Evolutionary conservation across 2,113 vertebrate genomes (phyloP).

Genomic region (Triplophysa rosa): DNA sequence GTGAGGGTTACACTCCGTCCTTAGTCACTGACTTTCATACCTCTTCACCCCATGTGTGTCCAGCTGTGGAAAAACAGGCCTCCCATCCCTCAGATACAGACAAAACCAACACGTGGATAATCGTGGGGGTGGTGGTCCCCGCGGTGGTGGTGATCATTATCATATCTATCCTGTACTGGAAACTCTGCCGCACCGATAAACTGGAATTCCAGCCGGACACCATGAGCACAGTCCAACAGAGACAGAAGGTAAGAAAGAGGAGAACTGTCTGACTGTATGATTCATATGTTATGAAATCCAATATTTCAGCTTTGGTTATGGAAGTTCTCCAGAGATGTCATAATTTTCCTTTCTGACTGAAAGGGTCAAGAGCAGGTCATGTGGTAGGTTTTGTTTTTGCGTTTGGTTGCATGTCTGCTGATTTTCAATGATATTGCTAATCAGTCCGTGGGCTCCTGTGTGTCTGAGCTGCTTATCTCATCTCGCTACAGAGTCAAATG

Average conservation of each 20-base stretch:
- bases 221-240: constrained; percentile 89
- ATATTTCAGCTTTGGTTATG: neutral
- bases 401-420: neutral
- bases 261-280: neutral
- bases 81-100: constrained; percentile 76
- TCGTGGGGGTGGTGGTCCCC: constrained; percentile 89
- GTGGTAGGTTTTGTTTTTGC: constrained; percentile 13
- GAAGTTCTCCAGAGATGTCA: neutral
- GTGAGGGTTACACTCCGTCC: neutral
- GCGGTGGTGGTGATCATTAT: constrained; percentile 88
- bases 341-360: neutral
- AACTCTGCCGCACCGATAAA: constrained; percentile 95
- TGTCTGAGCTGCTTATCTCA: constrained; percentile 44
- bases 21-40: neutral
- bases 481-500: constrained; percentile 11
- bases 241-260: constrained; percentile 86
- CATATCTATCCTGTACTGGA: constrained; percentile 94
- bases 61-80: constrained; percentile 86
- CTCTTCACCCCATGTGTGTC: neutral
- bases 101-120: constrained; percentile 90
- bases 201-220: constrained; percentile 96
- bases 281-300: neutral
- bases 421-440: constrained; percentile 27
- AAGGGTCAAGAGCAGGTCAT: neutral
- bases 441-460: constrained; percentile 35